A percentile compares a stretch with the other conserved stretches of the same genome.
Conservation (phyloP, 2,113 vertebrate species). For the Marcusenius ussheri region DNA sequence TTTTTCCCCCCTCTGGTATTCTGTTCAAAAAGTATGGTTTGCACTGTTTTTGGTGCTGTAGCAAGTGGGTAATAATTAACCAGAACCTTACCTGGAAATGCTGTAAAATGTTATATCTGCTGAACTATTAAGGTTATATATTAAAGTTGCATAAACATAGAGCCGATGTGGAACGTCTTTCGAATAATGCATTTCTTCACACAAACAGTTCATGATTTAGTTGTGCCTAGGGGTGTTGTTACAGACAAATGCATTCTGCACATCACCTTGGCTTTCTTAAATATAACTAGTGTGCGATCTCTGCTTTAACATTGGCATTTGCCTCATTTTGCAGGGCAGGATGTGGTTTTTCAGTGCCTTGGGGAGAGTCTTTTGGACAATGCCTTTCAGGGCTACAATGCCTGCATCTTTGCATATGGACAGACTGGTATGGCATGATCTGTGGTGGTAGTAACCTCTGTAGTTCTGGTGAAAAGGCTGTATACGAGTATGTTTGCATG, state of each 20-base stretch:
- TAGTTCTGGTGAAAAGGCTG: not conserved
- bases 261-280: not conserved
- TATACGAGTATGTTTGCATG: not conserved
- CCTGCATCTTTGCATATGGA: slow-evolving; percentile 96
- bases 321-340: slow-evolving; percentile 71
- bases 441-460: not conserved
- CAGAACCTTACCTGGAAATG: not conserved
- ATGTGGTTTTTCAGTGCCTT: slow-evolving; percentile 95
- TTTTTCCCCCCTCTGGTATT: not conserved
- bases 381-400: slow-evolving; percentile 94
- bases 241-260: not conserved
- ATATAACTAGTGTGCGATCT: not conserved
- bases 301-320: not conserved
- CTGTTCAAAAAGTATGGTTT: not conserved
- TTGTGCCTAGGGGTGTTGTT: not conserved
- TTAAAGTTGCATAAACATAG: not conserved
- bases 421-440: slow-evolving; percentile 72
- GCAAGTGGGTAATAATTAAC: not conserved
- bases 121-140: not conserved
- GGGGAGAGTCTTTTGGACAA: slow-evolving; percentile 92
- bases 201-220: not conserved
- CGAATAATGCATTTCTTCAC: not conserved
- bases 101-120: not conserved
- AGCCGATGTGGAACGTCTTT: not conserved
- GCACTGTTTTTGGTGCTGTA: not conserved